A percentile compares a stretch with the other conserved stretches of the same genome.
phyloP scores from a whole-genome alignment of 1,140 invertebrate genomes.

The Phenacoccus solenopsis region DNA sequence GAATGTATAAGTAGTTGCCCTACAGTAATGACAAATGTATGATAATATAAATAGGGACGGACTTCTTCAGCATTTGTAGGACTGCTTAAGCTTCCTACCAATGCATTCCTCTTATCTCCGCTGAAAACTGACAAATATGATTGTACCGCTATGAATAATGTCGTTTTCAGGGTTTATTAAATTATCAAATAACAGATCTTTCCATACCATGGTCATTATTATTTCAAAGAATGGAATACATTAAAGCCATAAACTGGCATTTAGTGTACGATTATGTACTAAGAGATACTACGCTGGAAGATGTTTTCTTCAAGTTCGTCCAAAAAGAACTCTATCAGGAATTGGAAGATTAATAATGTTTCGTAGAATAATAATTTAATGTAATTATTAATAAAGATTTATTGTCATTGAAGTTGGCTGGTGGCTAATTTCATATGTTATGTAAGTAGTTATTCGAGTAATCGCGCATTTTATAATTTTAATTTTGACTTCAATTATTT shows the following conservation, averaged over 20 bases:
- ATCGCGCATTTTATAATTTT: not conserved
- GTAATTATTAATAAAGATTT: too few species aligned
- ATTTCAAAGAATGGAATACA: constrained; percentile 42
- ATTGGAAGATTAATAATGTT: not conserved
- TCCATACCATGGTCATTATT: constrained; percentile 37
- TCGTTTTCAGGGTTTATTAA: constrained; percentile 38
- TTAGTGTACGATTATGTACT: constrained; percentile 45
- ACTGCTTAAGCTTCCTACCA: not conserved
- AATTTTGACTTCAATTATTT: not conserved
- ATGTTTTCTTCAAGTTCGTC: constrained; percentile 39
- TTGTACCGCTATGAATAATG: not conserved
- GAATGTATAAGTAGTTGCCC: too few species aligned
- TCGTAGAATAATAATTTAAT: not conserved
- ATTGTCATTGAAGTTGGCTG: too few species aligned
- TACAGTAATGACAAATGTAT: too few species aligned
- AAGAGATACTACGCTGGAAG: constrained; percentile 49
- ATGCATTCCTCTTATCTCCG: not conserved
- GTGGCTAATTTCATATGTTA: too few species aligned
- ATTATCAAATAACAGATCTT: constrained; percentile 39
- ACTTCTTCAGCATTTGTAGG: too few species aligned
- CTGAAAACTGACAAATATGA: not conserved
- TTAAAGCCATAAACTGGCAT: constrained; percentile 33
- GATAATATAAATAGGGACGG: too few species aligned
- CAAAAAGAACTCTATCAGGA: not conserved
- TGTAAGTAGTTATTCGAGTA: not conserved